Percentiles rank a stretch among this genome's conserved stretches.
These are phyloP conservation scores for Epiblema foenella DNA, from an alignment of 2,888 invertebrate species.

Conservation along the genomic window DNA sequence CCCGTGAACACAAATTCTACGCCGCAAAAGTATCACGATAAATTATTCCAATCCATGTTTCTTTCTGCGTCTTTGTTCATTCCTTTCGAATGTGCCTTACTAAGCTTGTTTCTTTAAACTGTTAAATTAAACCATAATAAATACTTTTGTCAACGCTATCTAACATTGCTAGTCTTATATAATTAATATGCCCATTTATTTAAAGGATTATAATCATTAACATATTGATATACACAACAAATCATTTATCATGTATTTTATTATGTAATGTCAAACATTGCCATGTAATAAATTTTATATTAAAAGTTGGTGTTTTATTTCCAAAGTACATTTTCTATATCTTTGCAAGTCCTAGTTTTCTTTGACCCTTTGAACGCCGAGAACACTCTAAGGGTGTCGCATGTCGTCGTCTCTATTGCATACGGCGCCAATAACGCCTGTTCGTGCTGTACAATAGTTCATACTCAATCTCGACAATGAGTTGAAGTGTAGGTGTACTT, in stretches of 20 bases:
- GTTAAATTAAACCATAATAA: constrained; percentile 52
- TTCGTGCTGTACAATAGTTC: too few species aligned
- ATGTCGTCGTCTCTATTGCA: too few species aligned
- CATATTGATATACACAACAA: constrained; percentile 45
- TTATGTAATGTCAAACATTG: constrained; percentile 71
- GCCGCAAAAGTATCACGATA: constrained; percentile 86
- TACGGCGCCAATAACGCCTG: too few species aligned
- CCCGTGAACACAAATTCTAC: constrained; percentile 94
- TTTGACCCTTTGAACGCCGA: too few species aligned
- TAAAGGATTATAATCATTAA: constrained; percentile 39
- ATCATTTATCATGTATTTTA: constrained; percentile 51
- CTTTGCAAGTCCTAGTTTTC: too few species aligned
- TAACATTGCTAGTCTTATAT: constrained; percentile 73
- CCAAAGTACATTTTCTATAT: constrained; percentile 31
- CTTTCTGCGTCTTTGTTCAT: constrained; percentile 32
- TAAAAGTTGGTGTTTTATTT: constrained; percentile 53
- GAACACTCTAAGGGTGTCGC: too few species aligned
- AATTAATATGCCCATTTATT: constrained; percentile 61
- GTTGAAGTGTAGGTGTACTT: too few species aligned
- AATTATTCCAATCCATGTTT: constrained; percentile 21
- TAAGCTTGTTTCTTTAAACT: constrained; percentile 54
- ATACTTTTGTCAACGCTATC: constrained; percentile 57
- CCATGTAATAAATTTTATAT: constrained; percentile 74
- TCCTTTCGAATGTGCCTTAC: constrained; percentile 54
- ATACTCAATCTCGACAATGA: too few species aligned